phyloP scores from a whole-genome alignment of 2,113 vertebrate species.

The Cepphus grylle region DNA sequence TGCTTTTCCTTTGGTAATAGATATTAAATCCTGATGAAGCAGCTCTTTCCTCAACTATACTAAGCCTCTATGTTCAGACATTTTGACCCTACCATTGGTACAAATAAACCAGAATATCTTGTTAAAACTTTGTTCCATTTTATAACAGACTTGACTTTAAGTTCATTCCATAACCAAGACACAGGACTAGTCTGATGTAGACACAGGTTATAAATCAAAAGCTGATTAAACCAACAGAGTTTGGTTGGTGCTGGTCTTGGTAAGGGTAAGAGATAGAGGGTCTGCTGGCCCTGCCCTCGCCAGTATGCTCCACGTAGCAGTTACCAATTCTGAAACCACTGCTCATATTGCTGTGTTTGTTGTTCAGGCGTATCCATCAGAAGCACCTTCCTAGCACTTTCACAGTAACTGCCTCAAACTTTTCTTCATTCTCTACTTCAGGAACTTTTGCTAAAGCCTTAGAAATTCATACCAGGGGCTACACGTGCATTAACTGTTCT shows the following conservation, averaged over 20 bases:
- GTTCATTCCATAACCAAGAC: neutral
- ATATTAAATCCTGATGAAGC: neutral
- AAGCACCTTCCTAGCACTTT: neutral
- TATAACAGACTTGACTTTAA: neutral
- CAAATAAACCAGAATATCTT: neutral
- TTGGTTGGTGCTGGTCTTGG: neutral
- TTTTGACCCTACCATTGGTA: neutral
- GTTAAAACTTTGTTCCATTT: neutral
- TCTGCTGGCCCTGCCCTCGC: neutral
- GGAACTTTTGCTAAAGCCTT: neutral
- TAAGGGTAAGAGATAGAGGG: neutral
- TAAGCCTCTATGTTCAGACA: neutral
- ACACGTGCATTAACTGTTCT: accelerated
- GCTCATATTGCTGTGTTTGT: neutral
- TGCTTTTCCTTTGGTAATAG: neutral
- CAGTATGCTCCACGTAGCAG: neutral
- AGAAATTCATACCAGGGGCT: neutral
- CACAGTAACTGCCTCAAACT: neutral
- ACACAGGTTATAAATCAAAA: neutral
- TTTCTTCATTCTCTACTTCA: neutral
- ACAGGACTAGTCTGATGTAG: neutral
- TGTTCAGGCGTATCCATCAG: neutral
- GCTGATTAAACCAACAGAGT: neutral
- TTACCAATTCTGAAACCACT: neutral
- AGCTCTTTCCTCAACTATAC: neutral